Evolutionary conservation across 2,888 invertebrate species (phyloP).

Genomic region (Diadegma fenestrale): DNA sequence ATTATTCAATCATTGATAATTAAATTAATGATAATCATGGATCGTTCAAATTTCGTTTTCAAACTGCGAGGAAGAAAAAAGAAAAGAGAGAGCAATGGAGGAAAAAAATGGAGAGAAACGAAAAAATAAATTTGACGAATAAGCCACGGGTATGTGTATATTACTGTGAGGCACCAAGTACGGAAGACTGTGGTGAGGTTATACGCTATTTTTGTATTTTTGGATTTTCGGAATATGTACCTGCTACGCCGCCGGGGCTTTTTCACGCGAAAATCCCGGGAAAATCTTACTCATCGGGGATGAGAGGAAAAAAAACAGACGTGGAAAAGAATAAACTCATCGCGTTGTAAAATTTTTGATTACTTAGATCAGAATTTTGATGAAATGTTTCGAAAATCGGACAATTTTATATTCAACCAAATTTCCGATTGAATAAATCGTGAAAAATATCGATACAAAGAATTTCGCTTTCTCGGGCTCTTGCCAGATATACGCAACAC

Average conservation of each 20-base stretch:
- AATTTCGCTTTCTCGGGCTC: not conserved
- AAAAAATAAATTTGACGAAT: constrained; percentile 39
- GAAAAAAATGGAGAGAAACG: not conserved
- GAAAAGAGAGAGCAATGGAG: not conserved
- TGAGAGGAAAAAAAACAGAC: not conserved
- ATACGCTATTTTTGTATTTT: constrained; percentile 63
- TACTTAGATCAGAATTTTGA: not conserved
- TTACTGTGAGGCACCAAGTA: constrained; percentile 37
- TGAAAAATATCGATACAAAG: not conserved
- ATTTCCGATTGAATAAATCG: not conserved
- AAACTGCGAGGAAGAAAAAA: not conserved
- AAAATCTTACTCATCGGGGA: constrained; percentile 7
- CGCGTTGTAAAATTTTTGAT: not conserved
- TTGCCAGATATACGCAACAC: not conserved
- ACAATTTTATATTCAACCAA: not conserved
- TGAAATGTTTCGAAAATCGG: not conserved
- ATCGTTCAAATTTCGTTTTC: not conserved
- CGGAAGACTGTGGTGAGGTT: constrained; percentile 31
- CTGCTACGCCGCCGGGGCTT: constrained; percentile 16
- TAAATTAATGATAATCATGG: not conserved
- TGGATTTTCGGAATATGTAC: constrained; percentile 45
- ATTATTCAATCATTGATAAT: not conserved
- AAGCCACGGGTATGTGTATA: constrained; percentile 16
- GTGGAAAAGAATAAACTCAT: not conserved
- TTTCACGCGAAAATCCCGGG: constrained; percentile 56